Percentiles rank a stretch among this genome's conserved stretches.
These are phyloP conservation scores for Orchesella cincta DNA, from an alignment of 1,140 invertebrate genomes.

Conservation along the genomic window DNA sequence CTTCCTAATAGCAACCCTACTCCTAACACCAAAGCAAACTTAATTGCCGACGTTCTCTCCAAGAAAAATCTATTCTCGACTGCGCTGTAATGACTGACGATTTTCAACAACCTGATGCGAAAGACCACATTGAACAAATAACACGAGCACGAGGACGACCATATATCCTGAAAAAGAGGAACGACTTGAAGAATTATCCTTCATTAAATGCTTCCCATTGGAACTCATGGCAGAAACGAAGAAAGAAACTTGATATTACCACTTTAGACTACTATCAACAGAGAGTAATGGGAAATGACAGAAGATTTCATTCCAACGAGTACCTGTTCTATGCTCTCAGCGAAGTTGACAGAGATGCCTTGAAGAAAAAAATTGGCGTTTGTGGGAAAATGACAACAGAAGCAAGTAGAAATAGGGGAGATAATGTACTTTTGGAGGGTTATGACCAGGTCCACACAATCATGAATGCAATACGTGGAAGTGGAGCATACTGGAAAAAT, in stretches of 20 bases:
- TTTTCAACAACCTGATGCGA: too few species aligned
- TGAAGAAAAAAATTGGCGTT: not conserved
- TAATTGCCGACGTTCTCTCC: too few species aligned
- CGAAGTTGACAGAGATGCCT: not conserved
- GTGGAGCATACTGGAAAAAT: not conserved
- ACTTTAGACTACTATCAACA: not conserved
- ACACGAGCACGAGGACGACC: too few species aligned
- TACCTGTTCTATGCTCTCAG: constrained; percentile 3
- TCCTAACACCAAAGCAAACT: too few species aligned
- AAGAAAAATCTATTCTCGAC: too few species aligned
- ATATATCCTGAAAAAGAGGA: too few species aligned
- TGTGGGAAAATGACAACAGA: not conserved
- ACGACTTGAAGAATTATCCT: too few species aligned
- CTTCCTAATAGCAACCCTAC: too few species aligned
- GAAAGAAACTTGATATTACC: constrained; percentile 42
- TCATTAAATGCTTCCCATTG: too few species aligned
- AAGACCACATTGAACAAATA: too few species aligned
- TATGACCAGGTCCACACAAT: not conserved
- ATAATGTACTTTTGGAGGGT: not conserved
- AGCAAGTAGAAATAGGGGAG: not conserved
- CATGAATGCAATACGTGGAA: not conserved
- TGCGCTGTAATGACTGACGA: too few species aligned
- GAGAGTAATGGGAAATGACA: not conserved
- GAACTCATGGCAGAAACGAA: too few species aligned
- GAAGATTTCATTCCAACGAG: not conserved